These are phyloP conservation scores for Listronotus bonariensis DNA, from an alignment of 1,140 invertebrate genomes.

Conservation along the genomic window DNA sequence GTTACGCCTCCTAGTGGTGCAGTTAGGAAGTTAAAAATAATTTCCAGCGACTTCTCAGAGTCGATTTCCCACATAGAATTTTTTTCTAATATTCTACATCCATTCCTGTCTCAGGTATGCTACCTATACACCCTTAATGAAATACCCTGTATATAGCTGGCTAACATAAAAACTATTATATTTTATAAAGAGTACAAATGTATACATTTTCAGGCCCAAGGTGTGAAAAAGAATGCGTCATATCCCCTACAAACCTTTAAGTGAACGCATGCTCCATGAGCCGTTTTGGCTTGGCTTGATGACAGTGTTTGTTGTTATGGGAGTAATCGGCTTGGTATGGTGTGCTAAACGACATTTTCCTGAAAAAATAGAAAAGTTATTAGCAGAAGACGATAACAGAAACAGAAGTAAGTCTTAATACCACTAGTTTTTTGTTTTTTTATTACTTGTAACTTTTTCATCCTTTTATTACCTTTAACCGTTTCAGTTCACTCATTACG, in stretches of 20 bases:
- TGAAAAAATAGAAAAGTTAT: slow-evolving; percentile 78
- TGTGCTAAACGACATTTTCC: slow-evolving; percentile 81
- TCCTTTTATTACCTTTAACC: not conserved
- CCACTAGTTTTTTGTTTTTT: slow-evolving; percentile 36
- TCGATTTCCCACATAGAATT: too few species aligned
- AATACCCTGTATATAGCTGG: too few species aligned
- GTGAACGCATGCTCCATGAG: slow-evolving; percentile 77
- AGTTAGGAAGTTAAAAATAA: too few species aligned
- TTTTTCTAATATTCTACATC: too few species aligned
- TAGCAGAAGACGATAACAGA: slow-evolving; percentile 77
- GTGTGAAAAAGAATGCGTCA: slow-evolving; percentile 66
- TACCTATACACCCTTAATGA: too few species aligned
- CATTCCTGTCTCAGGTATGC: too few species aligned
- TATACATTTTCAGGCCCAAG: slow-evolving; percentile 43
- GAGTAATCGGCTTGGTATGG: slow-evolving; percentile 75
- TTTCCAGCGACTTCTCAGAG: too few species aligned
- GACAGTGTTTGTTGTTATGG: slow-evolving; percentile 75
- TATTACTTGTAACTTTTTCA: not conserved
- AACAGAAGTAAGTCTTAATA: slow-evolving; percentile 59
- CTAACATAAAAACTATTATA: too few species aligned
- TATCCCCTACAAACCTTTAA: slow-evolving; percentile 71
- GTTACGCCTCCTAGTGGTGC: too few species aligned
- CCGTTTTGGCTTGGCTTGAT: slow-evolving; percentile 83
- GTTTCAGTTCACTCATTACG: slow-evolving; percentile 45
- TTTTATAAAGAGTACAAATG: too few species aligned